These are phyloP conservation scores for Bombyx mandarina DNA, from an alignment of 1,140 invertebrate species.

Conservation along the genomic window DNA sequence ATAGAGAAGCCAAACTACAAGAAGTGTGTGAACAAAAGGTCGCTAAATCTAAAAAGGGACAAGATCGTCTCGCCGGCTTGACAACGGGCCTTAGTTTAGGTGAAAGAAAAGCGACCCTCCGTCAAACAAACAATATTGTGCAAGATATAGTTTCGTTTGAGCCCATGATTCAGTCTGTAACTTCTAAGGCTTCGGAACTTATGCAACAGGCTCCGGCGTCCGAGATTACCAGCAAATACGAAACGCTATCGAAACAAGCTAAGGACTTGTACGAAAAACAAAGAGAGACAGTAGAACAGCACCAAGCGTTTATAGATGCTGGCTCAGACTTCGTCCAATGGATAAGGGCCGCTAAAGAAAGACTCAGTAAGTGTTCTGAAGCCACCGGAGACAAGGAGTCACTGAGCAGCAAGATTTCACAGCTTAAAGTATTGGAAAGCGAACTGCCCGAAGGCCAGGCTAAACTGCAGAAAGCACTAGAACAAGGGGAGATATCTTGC, in stretches of 20 bases:
- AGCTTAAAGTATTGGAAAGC: constrained; percentile 86
- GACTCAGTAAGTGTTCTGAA: constrained; percentile 93
- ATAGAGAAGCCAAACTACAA: constrained; percentile 94
- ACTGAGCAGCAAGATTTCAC: constrained; percentile 85
- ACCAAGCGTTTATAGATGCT: constrained; percentile 91
- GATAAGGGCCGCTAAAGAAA: constrained; percentile 90
- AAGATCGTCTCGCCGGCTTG: constrained; percentile 75
- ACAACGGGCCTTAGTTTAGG: constrained; percentile 83
- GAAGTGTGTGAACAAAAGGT: constrained; percentile 91
- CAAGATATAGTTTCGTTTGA: constrained; percentile 96
- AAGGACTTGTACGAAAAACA: constrained; percentile 92
- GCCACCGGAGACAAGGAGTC: constrained; percentile 94
- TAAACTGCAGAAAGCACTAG: constrained; percentile 86
- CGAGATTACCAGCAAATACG: constrained; percentile 92
- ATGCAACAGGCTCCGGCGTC: constrained; percentile 88
- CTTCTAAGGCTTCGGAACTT: constrained; percentile 90
- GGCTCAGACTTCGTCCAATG: constrained; percentile 93
- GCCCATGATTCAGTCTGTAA: constrained; percentile 94
- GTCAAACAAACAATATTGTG: constrained; percentile 93
- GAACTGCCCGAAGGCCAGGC: constrained; percentile 85
- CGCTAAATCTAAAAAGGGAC: constrained; percentile 81
- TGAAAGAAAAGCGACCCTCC: constrained; percentile 89
- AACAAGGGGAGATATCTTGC: constrained; percentile 87
- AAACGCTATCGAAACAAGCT: constrained; percentile 90
- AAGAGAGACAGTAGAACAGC: constrained; percentile 90